Conservation (phyloP, 2,113 vertebrate genomes). For the Grammomys dolichurus region DNA sequence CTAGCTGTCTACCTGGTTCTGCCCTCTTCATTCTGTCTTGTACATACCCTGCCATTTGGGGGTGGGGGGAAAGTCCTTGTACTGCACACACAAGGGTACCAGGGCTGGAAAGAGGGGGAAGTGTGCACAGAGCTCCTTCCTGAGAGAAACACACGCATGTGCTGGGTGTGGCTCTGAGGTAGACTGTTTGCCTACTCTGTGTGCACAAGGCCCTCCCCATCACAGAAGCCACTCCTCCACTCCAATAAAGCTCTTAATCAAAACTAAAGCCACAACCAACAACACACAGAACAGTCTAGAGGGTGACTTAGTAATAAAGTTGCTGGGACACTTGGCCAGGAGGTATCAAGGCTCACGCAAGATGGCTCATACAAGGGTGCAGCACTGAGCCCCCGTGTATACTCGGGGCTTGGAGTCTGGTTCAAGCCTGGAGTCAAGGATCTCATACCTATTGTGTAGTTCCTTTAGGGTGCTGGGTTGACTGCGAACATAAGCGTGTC, state of each 20-base stretch:
- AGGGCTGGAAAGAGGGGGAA: neutral
- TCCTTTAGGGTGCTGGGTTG: neutral
- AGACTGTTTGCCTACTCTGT: neutral
- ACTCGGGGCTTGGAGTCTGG: neutral
- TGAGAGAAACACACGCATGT: neutral
- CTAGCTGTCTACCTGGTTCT: neutral
- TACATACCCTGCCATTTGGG: accelerated
- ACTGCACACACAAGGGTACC: neutral
- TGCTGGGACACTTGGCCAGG: neutral
- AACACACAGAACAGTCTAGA: neutral
- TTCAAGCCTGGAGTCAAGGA: neutral
- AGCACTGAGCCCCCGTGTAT: too few species aligned
- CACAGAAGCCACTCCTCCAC: neutral
- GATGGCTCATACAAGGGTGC: neutral
- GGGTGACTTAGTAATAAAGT: neutral
- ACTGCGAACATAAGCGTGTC: neutral
- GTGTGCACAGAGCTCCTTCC: neutral
- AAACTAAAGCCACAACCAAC: neutral
- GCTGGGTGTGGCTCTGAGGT: neutral
- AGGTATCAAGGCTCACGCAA: neutral
- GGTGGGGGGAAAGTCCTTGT: too few species aligned
- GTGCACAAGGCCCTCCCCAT: neutral
- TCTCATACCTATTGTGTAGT: accelerated
- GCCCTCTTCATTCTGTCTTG: neutral
- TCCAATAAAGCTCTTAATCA: neutral